Conservation (phyloP, 2,888 invertebrate species). For the Neoascia interrupta region DNA sequence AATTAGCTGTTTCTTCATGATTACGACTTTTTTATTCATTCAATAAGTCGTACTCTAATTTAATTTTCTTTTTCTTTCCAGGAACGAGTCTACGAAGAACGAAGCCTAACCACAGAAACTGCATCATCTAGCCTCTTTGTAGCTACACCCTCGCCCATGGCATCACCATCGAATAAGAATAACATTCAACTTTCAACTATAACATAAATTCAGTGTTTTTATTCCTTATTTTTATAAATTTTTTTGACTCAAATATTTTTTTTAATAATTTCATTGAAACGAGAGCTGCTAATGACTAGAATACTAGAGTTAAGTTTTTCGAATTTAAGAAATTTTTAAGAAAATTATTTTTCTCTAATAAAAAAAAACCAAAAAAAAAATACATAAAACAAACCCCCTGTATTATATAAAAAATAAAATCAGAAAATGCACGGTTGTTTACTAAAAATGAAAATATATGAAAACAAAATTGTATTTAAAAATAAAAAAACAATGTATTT, state of each 20-base stretch:
- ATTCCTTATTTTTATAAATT: neutral
- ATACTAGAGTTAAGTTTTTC: slow-evolving; percentile 36
- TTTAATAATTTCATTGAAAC: slow-evolving; percentile 28
- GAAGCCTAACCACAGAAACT: slow-evolving; percentile 78
- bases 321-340: slow-evolving; percentile 39
- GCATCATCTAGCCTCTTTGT: slow-evolving; percentile 79
- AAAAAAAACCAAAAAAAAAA: slow-evolving; percentile 37
- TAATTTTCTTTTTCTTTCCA: slow-evolving; percentile 64
- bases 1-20: too few species aligned
- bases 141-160: slow-evolving; percentile 78
- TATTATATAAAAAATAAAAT: slow-evolving; percentile 65
- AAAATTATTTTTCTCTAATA: slow-evolving; percentile 45
- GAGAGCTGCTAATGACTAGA: slow-evolving; percentile 12
- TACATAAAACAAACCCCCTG: slow-evolving; percentile 48
- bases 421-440: slow-evolving; percentile 71
- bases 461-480: slow-evolving; percentile 54
- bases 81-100: slow-evolving; percentile 79
- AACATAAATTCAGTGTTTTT: slow-evolving; percentile 68
- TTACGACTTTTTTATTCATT: too few species aligned
- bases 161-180: slow-evolving; percentile 78
- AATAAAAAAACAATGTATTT: slow-evolving; percentile 41
- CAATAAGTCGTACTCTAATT: too few species aligned
- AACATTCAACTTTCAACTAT: slow-evolving; percentile 76
- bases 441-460: slow-evolving; percentile 53
- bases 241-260: neutral